Evolutionary conservation across 2,888 invertebrate genomes (phyloP).

Genomic region (Mimas tiliae): DNA sequence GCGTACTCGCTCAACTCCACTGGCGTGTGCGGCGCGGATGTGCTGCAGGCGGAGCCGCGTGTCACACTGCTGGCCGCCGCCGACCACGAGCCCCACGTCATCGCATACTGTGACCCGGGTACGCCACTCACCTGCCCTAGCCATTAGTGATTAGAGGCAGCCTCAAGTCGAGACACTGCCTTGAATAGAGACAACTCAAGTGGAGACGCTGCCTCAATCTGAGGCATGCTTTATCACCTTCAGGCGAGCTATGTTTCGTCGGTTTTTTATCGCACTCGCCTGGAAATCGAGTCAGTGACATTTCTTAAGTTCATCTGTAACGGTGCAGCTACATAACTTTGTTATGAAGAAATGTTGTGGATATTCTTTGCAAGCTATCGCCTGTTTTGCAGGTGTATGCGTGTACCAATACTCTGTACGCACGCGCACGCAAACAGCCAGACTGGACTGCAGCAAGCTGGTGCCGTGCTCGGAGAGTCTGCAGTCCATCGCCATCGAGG

Average conservation of each 20-base stretch:
- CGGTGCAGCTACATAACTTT: no score
- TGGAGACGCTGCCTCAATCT: no score
- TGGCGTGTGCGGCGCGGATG: constrained; percentile 90
- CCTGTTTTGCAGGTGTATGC: constrained; percentile 86
- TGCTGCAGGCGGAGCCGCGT: constrained; percentile 86
- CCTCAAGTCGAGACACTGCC: no score
- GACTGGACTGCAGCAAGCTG: constrained; percentile 95
- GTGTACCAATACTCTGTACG: constrained; percentile 94
- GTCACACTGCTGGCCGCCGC: constrained; percentile 87
- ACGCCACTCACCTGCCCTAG: background rate
- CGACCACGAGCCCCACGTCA: constrained; percentile 85
- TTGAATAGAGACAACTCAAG: no score
- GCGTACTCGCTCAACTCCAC: constrained; percentile 90
- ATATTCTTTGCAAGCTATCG: no score
- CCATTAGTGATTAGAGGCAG: no score
- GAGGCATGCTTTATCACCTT: no score
- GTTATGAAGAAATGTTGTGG: no score
- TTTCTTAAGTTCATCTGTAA: no score
- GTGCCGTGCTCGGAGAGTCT: constrained; percentile 96
- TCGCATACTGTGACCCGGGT: constrained; percentile 94
- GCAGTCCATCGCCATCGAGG: constrained; percentile 95
- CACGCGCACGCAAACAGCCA: constrained; percentile 89
- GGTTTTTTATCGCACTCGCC: no score
- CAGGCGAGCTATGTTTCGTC: no score
- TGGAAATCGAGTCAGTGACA: no score